Evolutionary conservation across 1,140 invertebrate species (phyloP), one percentile per base, ranked within the genome.

Genomic region (Centruroides sculpturatus): DNA sequence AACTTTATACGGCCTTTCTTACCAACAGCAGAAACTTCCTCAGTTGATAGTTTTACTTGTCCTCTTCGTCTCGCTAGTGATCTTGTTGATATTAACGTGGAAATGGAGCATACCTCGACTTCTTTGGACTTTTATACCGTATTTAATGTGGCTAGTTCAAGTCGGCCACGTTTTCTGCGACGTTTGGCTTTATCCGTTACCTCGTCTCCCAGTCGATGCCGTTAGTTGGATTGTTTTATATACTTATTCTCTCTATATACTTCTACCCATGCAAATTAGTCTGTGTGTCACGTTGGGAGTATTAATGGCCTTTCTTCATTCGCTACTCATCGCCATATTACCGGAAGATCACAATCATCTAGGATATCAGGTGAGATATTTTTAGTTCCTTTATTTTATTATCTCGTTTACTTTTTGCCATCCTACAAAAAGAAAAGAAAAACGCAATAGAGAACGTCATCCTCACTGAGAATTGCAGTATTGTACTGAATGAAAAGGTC

Each of bases 231-330:
- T 85, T 13, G 74, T 90, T 51, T 74, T 92, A n/a, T 72, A 89
- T 55, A 83, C 87, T 63, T 93, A 89, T 69, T 78, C 89, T n/a
- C 81, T 87, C n/a, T 84, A 87, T 71, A 85, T 88, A 47, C 85
- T 87, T 1, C 71, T 92, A 61, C 89, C 89, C 0, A 75, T 92
- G 52, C 78, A 83, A 35, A 70, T 88, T 3, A 74, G 79, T 8
- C 80, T 84, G 59, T 85, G 82, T 69, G 67, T 81, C 12, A 59
- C 79, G 41, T 57, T 71, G 5, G 72, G 85, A 35, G 79, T 82
- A 4, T 60, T 82, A 9, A 76, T 79, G 11, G 62, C 69, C 35
- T 50, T 62, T 10, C 47, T 64, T n/a, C 68, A 70, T 56, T 49
- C 66, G 12, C 83, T 85, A 66, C 70, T 84, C 36, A 72, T 78